Base-by-base conservation (phyloP, 2,113 vertebrate species). In the Ochotona curzoniae region DNA sequence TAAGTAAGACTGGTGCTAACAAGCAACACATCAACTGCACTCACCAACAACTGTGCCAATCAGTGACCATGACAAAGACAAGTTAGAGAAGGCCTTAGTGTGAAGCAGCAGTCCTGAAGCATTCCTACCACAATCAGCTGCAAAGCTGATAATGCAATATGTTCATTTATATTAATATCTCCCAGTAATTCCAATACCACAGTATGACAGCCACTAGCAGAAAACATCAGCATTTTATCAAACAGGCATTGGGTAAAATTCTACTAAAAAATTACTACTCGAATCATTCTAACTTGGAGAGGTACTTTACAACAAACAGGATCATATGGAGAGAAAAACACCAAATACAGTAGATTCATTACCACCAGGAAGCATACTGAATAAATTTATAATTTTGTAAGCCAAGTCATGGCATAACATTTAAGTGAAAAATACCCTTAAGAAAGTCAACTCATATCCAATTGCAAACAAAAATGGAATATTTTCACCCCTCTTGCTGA, bases 341-440 rank as follows among this genome's bases (percentile, higher is more conserved):
- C 17, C 6, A 38, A 8, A 47, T 1, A 0, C n/a, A 61, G 49
- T 8, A 89, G 60, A 38, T 2, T 2, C 47, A 60, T 79, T 49
- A 4, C 7, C 75, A 64, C 3, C 82, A 4, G 9, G 11, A 76
- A 60, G 78, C 49, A 84, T 2, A 74, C 9, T 30, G 13, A 74
- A 64, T 20, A 60, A 76, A 18, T n/a, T 44, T 18, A 38, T 6
- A 67, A 54, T 63, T 57, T 64, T 63, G 57, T 47, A 80, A 54
- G 83, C 21, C 35, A 83, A 86, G 18, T 71, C 49, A 26, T 61
- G 57, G 26, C 47, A 67, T 8, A 76, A 32, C 11, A 85, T 35
- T 89, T 85, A 81, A 51, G 32, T 61, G 85, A 81, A 94, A 94
- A 95, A 66, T 8, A 64, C 7, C 11, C 38, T 63, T 47, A 28